Evolutionary conservation across 2,797 vertebrate species (phyloP).

Genomic region (Crax fasciolata): DNA sequence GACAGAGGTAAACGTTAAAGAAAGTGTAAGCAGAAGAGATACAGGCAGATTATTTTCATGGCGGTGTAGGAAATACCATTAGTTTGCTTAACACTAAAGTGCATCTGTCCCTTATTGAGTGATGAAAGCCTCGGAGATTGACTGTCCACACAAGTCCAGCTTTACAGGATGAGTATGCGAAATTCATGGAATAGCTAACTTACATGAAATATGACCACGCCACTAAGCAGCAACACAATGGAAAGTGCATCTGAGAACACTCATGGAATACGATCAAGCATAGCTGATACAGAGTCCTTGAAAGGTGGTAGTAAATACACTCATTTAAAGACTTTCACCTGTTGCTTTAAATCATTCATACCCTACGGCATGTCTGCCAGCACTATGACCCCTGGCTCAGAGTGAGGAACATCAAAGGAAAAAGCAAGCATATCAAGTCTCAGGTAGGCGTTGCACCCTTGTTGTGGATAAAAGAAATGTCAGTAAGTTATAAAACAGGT

Average conservation of each 20-base stretch:
- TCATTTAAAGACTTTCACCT: constrained; percentile 81
- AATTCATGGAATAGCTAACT: constrained; percentile 57
- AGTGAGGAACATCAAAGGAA: constrained; percentile 77
- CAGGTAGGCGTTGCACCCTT: constrained; percentile 72
- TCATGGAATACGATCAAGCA: constrained; percentile 58
- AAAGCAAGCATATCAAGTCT: constrained; percentile 74
- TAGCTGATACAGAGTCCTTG: constrained; percentile 56
- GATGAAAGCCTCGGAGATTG: constrained; percentile 38
- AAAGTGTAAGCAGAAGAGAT: neutral
- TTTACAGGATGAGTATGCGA: constrained; percentile 57
- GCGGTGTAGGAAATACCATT: constrained; percentile 20
- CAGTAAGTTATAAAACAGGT: constrained; percentile 77
- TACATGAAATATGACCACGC: constrained; percentile 44
- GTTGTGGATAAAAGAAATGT: constrained; percentile 66
- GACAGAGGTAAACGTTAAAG: neutral
- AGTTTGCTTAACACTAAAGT: constrained; percentile 27
- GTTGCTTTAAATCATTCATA: constrained; percentile 80
- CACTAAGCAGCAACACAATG: constrained; percentile 65
- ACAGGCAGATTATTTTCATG: neutral
- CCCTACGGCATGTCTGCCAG: constrained; percentile 43
- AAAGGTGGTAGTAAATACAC: constrained; percentile 69
- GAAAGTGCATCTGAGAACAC: constrained; percentile 63
- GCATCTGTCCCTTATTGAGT: constrained; percentile 64
- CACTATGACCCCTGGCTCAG: constrained; percentile 47
- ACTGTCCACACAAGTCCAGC: neutral